Percentiles rank a stretch among this genome's conserved stretches.
Evolutionary conservation across 2,113 vertebrate genomes (phyloP).

Genomic region (Campylorhamphus procurvoides): DNA sequence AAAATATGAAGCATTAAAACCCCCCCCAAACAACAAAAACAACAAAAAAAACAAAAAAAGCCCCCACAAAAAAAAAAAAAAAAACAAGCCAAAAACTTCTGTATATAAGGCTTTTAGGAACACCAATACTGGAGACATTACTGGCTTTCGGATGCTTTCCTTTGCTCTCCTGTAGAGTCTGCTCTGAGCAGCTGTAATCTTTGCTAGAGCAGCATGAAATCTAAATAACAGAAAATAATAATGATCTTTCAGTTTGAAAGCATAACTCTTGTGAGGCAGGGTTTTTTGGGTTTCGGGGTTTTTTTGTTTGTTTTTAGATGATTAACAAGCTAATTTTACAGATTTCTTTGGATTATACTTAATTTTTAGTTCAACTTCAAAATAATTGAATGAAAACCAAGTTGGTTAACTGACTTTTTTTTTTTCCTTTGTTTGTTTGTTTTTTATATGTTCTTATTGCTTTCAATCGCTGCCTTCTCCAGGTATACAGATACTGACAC

Average conservation of each 20-base stretch:
- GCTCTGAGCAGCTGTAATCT: neutral
- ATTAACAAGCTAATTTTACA: neutral
- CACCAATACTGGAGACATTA: neutral
- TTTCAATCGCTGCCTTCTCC: neutral
- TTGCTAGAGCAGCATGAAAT: neutral
- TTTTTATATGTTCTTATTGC: neutral
- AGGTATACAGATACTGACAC: neutral
- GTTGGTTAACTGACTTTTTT: neutral
- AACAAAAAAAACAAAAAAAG: no score
- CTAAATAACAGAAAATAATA: neutral
- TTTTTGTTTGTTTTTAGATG: neutral
- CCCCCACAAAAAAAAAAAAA: no score
- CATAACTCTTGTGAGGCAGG: neutral
- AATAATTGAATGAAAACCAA: neutral
- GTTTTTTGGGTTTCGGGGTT: neutral
- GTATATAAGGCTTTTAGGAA: neutral
- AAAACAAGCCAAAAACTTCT: neutral
- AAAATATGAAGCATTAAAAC: neutral
- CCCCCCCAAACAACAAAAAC: no score
- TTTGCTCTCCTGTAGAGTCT: neutral
- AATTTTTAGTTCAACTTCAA: neutral
- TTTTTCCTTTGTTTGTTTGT: neutral
- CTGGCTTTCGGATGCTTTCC: neutral
- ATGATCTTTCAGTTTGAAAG: neutral
- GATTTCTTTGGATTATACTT: neutral